phyloP scores from a whole-genome alignment of 35 echinoderm and acorn worm species.

The Heliocidaris erythrogramma region DNA sequence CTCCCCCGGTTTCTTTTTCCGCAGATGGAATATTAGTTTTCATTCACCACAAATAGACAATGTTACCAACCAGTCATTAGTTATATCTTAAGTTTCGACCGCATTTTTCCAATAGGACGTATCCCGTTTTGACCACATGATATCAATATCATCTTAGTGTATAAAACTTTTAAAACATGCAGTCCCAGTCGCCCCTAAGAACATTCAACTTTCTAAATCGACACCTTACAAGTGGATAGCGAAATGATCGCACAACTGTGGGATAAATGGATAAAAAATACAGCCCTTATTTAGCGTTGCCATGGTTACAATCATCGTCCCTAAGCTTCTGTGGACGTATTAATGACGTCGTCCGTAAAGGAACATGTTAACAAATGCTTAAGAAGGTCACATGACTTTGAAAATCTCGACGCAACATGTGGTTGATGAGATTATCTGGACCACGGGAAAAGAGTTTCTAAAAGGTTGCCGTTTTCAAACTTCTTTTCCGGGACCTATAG shows the following conservation, averaged over 20 bases:
- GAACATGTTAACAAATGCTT: neutral
- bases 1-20: neutral
- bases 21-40: neutral
- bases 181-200: neutral
- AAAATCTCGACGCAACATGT: neutral
- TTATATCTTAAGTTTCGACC: neutral
- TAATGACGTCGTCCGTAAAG: neutral
- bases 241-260: neutral
- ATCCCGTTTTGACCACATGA: neutral
- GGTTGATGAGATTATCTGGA: neutral
- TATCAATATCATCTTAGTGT: neutral
- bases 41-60: neutral
- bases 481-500: no score
- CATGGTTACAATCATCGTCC: neutral
- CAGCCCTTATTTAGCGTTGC: neutral
- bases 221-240: neutral
- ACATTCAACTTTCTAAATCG: neutral
- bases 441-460: neutral
- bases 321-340: no score
- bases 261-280: neutral
- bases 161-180: no score
- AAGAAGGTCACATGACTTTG: neutral
- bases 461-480: no score
- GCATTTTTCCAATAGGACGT: neutral
- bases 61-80: neutral